phyloP scores from a whole-genome alignment of 1,140 invertebrate genomes.

The Triops longicaudatus region DNA sequence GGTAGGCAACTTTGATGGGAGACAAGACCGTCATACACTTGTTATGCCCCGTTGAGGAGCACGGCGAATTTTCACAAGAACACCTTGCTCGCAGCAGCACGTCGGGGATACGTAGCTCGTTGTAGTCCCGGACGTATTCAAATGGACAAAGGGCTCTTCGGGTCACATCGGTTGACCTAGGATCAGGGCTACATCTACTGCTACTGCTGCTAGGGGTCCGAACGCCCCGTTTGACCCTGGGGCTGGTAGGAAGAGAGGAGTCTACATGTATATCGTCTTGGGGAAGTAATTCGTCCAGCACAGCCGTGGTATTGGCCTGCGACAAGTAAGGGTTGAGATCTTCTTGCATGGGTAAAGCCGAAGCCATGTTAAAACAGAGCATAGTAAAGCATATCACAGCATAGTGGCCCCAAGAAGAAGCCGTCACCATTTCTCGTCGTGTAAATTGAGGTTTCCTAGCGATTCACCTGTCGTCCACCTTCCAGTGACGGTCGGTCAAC shows the following conservation, averaged over 20 bases:
- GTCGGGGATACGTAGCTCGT: conserved; percentile 19
- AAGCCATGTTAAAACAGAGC: background rate
- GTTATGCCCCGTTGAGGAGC: conserved; percentile 16
- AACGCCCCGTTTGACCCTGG: background rate
- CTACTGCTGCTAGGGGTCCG: background rate
- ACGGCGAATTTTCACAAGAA: conserved; percentile 21
- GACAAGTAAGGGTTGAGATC: background rate
- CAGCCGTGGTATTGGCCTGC: background rate
- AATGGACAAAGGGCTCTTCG: conserved; percentile 20
- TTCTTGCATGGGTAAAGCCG: background rate
- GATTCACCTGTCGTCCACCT: conserved; percentile 5
- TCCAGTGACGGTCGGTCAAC: background rate
- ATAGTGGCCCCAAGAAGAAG: background rate
- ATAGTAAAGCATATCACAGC: background rate
- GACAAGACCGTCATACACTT: conserved; percentile 12
- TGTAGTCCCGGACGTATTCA: conserved; percentile 21
- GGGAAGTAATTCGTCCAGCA: background rate
- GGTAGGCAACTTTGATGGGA: conserved; percentile 25
- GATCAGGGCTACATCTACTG: conserved; percentile 10
- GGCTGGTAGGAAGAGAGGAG: background rate
- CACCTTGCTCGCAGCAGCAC: conserved; percentile 19
- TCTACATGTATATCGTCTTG: background rate
- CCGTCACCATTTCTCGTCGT: background rate
- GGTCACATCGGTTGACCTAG: conserved; percentile 18
- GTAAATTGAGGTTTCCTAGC: background rate